These are phyloP conservation scores for Romanogobio albipinnatus DNA, from an alignment of 2,113 vertebrate species.

Conservation along the genomic window DNA sequence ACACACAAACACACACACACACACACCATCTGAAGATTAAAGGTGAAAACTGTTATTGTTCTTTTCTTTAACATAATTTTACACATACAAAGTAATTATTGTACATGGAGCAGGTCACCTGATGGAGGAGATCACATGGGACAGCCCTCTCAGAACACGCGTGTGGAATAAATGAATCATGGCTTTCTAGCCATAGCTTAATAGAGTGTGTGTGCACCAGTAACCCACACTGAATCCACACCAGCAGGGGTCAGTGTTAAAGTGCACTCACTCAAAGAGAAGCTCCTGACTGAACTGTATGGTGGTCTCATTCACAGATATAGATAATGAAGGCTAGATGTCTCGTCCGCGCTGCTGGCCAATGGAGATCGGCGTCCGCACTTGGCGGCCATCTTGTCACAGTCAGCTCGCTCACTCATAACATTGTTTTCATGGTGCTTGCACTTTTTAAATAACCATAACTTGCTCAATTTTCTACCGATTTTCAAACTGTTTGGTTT, in stretches of 20 bases:
- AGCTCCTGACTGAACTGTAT: no score
- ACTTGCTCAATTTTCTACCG: no score
- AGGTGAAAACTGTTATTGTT: background rate
- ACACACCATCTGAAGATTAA: slow-evolving; percentile 10
- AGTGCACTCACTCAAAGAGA: background rate
- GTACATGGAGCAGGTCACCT: background rate
- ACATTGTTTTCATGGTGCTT: no score
- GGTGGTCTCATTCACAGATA: no score
- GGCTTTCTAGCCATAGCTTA: background rate
- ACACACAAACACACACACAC: slow-evolving; percentile 48
- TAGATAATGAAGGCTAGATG: no score
- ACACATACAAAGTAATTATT: background rate
- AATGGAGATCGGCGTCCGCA: no score
- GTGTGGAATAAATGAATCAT: background rate
- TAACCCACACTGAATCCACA: background rate
- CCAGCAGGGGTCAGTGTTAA: background rate
- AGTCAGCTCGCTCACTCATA: no score
- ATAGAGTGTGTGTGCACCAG: background rate
- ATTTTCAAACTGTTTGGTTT: no score
- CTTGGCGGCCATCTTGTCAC: no score
- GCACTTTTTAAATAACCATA: no score
- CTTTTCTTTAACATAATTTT: background rate
- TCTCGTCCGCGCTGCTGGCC: no score
- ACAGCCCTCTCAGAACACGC: background rate
- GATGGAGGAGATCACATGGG: background rate